These are phyloP conservation scores for Glomeris marginata DNA, from an alignment of 2,888 invertebrate genomes.

Conservation along the genomic window DNA sequence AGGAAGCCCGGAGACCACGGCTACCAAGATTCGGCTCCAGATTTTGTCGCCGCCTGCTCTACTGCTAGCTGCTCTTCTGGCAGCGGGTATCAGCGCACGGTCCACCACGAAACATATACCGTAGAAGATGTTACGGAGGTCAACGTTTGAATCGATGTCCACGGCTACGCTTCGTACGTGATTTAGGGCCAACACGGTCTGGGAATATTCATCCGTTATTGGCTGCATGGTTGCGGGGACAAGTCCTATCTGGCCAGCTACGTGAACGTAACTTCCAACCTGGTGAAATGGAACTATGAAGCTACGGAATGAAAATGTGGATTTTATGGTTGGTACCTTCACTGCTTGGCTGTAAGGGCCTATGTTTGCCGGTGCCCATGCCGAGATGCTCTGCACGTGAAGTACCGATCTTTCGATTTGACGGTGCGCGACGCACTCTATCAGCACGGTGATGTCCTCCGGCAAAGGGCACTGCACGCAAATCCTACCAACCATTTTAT, in stretches of 20 bases:
- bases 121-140: slow-evolving; percentile 67
- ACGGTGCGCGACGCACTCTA: slow-evolving; percentile 9
- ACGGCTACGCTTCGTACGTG: slow-evolving; percentile 68
- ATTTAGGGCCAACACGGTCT: slow-evolving; percentile 66
- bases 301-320: not conserved
- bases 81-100: slow-evolving; percentile 50
- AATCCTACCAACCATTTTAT: slow-evolving; percentile 42
- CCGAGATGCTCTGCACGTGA: slow-evolving; percentile 90
- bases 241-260: slow-evolving; percentile 84
- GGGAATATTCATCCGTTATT: slow-evolving; percentile 52
- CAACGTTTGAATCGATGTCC: slow-evolving; percentile 57
- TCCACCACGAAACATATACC: slow-evolving; percentile 76
- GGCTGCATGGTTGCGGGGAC: slow-evolving; percentile 65
- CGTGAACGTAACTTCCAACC: slow-evolving; percentile 67
- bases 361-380: slow-evolving; percentile 97
- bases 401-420: slow-evolving; percentile 37
- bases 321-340: slow-evolving; percentile 40
- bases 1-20: slow-evolving; percentile 67
- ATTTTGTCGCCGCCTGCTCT: slow-evolving; percentile 32
- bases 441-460: slow-evolving; percentile 26
- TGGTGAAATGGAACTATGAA: slow-evolving; percentile 24
- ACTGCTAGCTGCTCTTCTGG: slow-evolving; percentile 61
- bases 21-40: slow-evolving; percentile 60
- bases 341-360: slow-evolving; percentile 91
- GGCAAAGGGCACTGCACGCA: slow-evolving; percentile 68